Conservation (phyloP, 2,888 invertebrate genomes). For the Drosophila paramelanica region DNA sequence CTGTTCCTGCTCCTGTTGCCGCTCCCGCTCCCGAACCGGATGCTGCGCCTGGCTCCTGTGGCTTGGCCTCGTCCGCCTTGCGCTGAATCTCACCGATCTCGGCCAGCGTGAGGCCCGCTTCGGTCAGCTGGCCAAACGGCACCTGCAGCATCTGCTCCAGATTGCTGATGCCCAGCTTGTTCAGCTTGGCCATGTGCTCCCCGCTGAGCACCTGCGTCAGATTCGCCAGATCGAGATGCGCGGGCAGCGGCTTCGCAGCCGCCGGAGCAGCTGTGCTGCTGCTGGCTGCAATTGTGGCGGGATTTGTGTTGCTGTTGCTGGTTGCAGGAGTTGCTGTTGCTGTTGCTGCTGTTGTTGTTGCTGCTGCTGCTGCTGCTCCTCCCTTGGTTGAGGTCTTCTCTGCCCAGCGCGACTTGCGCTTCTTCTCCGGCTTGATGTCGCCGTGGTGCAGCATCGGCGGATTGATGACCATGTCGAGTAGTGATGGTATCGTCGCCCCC, state of each 20-base stretch:
- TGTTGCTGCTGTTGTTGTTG: background rate
- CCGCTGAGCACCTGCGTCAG: slow-evolving; percentile 87
- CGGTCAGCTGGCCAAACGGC: slow-evolving; percentile 87
- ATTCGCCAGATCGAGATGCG: slow-evolving; percentile 87
- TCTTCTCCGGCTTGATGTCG: slow-evolving; percentile 71
- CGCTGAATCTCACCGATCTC: slow-evolving; percentile 88
- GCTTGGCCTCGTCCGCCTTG: slow-evolving; percentile 85
- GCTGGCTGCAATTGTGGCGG: slow-evolving; percentile 1
- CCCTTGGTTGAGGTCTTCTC: slow-evolving; percentile 59
- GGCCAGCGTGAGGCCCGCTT: slow-evolving; percentile 87
- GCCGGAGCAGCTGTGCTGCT: background rate
- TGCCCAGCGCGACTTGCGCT: slow-evolving; percentile 84
- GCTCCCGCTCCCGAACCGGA: slow-evolving; percentile 32
- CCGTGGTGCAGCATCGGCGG: slow-evolving; percentile 64
- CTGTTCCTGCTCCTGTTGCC: background rate
- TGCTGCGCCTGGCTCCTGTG: slow-evolving; percentile 1
- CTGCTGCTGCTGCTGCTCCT: background rate
- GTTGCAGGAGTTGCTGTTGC: background rate
- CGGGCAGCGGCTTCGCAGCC: slow-evolving; percentile 58
- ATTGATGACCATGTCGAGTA: slow-evolving; percentile 84
- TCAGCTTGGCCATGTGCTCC: slow-evolving; percentile 87
- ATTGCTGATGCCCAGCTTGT: slow-evolving; percentile 87
- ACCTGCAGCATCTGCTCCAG: slow-evolving; percentile 88
- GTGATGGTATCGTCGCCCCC: slow-evolving; percentile 74
- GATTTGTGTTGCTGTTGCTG: background rate